Conservation (phyloP, 2,888 invertebrate genomes). For the Crepidodera aurea region DNA sequence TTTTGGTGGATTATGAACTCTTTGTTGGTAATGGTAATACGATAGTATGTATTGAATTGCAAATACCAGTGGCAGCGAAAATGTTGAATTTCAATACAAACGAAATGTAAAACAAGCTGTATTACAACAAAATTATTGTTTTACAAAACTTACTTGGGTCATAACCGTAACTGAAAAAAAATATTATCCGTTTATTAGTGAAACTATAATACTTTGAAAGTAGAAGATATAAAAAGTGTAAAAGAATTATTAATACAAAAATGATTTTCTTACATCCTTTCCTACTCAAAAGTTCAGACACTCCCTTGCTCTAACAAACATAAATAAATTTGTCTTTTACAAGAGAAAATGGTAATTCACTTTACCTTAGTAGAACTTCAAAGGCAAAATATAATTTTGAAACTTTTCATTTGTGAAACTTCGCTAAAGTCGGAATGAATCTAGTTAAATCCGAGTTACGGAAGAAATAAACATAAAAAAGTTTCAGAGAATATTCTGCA, state of each 20-base stretch:
- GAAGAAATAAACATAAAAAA: slow-evolving; percentile 21
- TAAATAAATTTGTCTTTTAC: slow-evolving; percentile 16
- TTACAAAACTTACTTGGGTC: no score
- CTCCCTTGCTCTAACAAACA: slow-evolving; percentile 9
- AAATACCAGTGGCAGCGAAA: no score
- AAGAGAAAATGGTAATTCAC: slow-evolving; percentile 22
- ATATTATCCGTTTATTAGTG: no score
- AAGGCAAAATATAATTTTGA: slow-evolving; percentile 25
- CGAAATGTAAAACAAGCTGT: no score
- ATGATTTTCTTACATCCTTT: slow-evolving; percentile 1
- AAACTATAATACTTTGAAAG: no score
- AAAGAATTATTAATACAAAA: not conserved
- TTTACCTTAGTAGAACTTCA: slow-evolving; percentile 22
- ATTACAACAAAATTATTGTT: no score
- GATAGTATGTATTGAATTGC: no score
- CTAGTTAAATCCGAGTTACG: slow-evolving; percentile 20
- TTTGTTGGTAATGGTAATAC: no score
- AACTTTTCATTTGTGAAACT: slow-evolving; percentile 28
- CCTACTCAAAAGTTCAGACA: slow-evolving; percentile 9
- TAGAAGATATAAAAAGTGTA: not conserved
- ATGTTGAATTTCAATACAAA: no score
- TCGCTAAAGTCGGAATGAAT: slow-evolving; percentile 9
- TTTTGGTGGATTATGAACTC: no score
- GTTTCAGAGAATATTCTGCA: slow-evolving; percentile 20
- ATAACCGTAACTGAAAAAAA: no score